Evolutionary conservation across 1,140 invertebrate genomes (phyloP), one percentile per base, ranked within the genome.

Genomic region (Paracyclopina nana): DNA sequence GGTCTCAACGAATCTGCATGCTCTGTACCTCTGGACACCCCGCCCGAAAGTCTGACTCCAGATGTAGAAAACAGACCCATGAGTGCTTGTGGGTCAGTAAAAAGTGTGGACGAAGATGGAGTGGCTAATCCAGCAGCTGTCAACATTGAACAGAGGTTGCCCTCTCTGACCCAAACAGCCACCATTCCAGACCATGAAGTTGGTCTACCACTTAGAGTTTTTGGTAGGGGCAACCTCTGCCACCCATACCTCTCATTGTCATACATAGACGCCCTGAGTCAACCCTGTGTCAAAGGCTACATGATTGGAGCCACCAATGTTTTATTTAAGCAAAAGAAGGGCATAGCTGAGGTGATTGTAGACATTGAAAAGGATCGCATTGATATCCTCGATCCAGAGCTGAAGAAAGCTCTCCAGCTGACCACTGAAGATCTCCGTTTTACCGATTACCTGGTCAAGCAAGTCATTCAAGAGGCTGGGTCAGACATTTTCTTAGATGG

Each of bases 251-350:
- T 97, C 45, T 95, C 88, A 4, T 68, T 98, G 38, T 85, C 90
- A 56, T 95, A 91, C 64, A 76, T 95, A 67, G 91, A 97, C 69
- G 66, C 94, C 38, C 65, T 98, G 24, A 77, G 75, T 50, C 86
- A 95, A 64, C 70, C 78, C 1, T 83, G 82, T 59, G 80, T 95
- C 6, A 70, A 83, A 55, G 84, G 87, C 42, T 97, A 91, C 66
- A 68, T 95, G 29, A 82, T 95, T 54, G 94, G 94, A 43, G 92
- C 92, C 6, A 95, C 91, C 29, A 98, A 98, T 73, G 78, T 94
- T 14, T 68, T 98, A 6, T 98, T 97, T 61, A 88, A 90, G 63
- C 90, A 95, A 60, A 92, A 92, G 60, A 76, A 79, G 53, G 81
- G 92, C 60, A 64, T 94, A 4, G 82, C 86, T 58, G 92, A 98